Evolutionary conservation across 2,797 vertebrate genomes (phyloP).

Genomic region (Tragelaphus eurycerus): DNA sequence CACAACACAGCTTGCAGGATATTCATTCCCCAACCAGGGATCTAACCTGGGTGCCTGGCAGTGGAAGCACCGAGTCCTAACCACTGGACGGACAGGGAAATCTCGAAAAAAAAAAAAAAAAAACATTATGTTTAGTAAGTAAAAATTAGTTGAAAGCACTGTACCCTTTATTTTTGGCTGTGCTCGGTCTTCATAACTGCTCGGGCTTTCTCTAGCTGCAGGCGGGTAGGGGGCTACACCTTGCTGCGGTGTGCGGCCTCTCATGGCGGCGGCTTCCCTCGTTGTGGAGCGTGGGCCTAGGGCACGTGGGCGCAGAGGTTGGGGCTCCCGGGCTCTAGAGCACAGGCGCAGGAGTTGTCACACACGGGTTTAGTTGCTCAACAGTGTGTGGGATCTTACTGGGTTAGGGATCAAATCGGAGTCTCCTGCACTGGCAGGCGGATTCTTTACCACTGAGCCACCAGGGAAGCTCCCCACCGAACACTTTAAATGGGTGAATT

Average conservation of each 20-base stretch:
- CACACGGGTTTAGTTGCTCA: neutral
- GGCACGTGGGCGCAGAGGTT: rapidly evolving
- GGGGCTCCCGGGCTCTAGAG: neutral
- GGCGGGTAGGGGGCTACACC: neutral
- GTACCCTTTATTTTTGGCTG: neutral
- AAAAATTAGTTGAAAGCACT: neutral
- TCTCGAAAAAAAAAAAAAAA: neutral
- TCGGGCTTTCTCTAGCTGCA: rapidly evolving
- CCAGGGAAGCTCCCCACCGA: neutral
- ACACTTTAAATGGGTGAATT: neutral
- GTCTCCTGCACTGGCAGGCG: neutral
- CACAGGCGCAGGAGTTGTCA: rapidly evolving
- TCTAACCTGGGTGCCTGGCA: neutral
- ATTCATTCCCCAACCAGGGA: neutral
- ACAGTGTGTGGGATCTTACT: neutral
- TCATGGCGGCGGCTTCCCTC: neutral
- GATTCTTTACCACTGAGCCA: neutral
- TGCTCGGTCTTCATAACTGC: neutral
- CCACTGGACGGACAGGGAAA: neutral
- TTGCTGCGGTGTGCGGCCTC: rapidly evolving
- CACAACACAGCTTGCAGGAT: neutral
- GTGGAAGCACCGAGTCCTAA: neutral
- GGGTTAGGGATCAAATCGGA: neutral
- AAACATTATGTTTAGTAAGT: neutral
- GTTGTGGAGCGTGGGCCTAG: rapidly evolving